Base-by-base conservation (phyloP, 2,797 vertebrate genomes). In the Distichodus sexfasciatus region DNA sequence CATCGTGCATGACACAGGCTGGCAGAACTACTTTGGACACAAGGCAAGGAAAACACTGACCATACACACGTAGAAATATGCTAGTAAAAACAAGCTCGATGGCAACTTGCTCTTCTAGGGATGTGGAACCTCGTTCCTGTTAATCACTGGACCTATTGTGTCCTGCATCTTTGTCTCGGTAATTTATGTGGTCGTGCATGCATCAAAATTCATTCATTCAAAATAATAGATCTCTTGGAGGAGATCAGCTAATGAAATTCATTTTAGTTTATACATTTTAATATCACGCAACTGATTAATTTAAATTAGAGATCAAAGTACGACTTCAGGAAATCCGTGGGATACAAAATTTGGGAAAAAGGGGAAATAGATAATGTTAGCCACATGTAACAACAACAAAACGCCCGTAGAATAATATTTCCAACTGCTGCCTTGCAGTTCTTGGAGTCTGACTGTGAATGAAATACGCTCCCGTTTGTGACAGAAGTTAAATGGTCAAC, bases 1-100 rank as follows among this genome's bases (percentile, higher is more conserved):
- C 28, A 10, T 28, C 61, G 38, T 63, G 66, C 67, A 66, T 74
- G 55, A 74, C 48, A 64, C 36, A 53, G 70, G 48, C 40, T 70
- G 69, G 64, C 58, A 50, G 65, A 58, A 69, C 70, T 26, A 40
- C 28, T 57, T 75, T 74, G 76, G 71, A 76, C 51, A 28, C 41
- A 65, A 59, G 36, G 51, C 62, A 79, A 76, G 57, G 70, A 73
- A 77, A 78, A 72, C 79, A 75, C 21, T 44, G 23, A 78, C 69
- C 38, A 43, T 31, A 66, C 66, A 72, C 38, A 29, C 51, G 71
- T 29, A 71, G 59, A 71, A 60, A 68, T 60, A 73, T 50, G 31
- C 64, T 41, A 48, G 19, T 38, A 36, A 29, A 60, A 47, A 40
- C 35, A 48, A n/a, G n/a, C n/a, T n/a, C n/a, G 26, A 63, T 17